Percentiles rank a stretch among this genome's conserved stretches.
Evolutionary conservation across 1,140 invertebrate genomes (phyloP).

Genomic region (Dendroctonus valens): DNA sequence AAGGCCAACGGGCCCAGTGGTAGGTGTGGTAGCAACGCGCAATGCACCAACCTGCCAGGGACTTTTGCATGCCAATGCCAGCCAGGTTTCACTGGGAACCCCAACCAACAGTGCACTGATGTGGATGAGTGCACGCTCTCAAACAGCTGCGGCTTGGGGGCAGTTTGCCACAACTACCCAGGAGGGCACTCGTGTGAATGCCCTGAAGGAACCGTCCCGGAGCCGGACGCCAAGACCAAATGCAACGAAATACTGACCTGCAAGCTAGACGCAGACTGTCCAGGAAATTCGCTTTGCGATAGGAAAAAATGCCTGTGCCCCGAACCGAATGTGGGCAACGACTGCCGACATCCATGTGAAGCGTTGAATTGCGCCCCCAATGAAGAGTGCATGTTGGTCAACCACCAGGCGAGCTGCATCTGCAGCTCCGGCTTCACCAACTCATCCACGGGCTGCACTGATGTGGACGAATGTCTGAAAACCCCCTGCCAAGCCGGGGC

Average conservation of each 20-base stretch:
- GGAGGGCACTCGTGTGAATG: slow-evolving; percentile 79
- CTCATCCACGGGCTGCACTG: slow-evolving; percentile 72
- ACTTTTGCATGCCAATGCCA: slow-evolving; percentile 77
- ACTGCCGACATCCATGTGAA: slow-evolving; percentile 92
- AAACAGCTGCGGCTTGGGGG: slow-evolving; percentile 72
- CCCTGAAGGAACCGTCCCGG: slow-evolving; percentile 74
- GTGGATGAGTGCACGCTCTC: slow-evolving; percentile 75
- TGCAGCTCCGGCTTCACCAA: slow-evolving; percentile 78
- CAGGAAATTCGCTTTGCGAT: slow-evolving; percentile 86
- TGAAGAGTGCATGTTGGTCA: slow-evolving; percentile 83
- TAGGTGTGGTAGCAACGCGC: slow-evolving; percentile 77
- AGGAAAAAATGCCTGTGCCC: slow-evolving; percentile 77
- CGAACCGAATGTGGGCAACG: slow-evolving; percentile 85
- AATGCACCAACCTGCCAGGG: slow-evolving; percentile 80
- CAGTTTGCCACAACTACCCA: slow-evolving; percentile 73
- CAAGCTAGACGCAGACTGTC: slow-evolving; percentile 72
- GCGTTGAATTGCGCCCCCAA: slow-evolving; percentile 80
- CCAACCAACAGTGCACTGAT: slow-evolving; percentile 74
- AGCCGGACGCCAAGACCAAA: slow-evolving; percentile 75
- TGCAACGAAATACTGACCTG: slow-evolving; percentile 81
- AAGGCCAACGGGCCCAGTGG: slow-evolving; percentile 71
- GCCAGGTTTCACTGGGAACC: slow-evolving; percentile 76
- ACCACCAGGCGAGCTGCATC: slow-evolving; percentile 78
- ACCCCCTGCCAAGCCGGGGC: slow-evolving; percentile 79
- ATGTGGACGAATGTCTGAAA: slow-evolving; percentile 80